These are phyloP conservation scores for Pempheris klunzingeri DNA, from an alignment of 2,797 vertebrate species.

Conservation along the genomic window DNA sequence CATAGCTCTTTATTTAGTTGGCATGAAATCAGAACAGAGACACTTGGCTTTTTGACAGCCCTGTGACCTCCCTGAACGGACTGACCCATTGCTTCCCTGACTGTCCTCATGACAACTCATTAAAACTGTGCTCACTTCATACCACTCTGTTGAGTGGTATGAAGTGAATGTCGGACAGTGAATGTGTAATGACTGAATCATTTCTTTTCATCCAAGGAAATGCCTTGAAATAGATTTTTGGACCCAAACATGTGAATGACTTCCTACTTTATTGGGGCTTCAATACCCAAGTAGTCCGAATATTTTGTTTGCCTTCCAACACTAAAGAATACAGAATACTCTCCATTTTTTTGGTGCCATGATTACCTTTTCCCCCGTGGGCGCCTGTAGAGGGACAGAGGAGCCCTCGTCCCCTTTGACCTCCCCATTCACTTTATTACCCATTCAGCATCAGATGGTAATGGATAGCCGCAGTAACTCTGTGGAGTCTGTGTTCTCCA, in stretches of 20 bases:
- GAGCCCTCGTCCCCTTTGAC: constrained; percentile 74
- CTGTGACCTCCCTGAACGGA: constrained; percentile 67
- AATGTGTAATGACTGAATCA: neutral
- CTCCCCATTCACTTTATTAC: constrained; percentile 68
- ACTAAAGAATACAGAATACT: constrained; percentile 50
- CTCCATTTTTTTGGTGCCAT: constrained; percentile 57
- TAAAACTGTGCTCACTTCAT: constrained; percentile 42
- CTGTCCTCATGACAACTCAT: constrained; percentile 51
- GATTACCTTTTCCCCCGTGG: constrained; percentile 62
- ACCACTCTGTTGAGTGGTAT: constrained; percentile 6
- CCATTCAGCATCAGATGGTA: constrained; percentile 78
- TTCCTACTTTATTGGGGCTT: neutral
- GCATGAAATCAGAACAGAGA: constrained; percentile 74
- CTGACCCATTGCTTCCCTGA: constrained; percentile 50
- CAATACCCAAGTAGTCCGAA: constrained; percentile 24
- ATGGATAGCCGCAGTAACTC: constrained; percentile 74
- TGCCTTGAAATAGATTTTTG: neutral
- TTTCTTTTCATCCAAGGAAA: neutral
- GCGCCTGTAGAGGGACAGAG: constrained; percentile 62
- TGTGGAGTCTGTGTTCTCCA: constrained; percentile 77
- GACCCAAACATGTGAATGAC: neutral
- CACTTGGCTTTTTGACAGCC: constrained; percentile 67
- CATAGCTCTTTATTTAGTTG: constrained; percentile 77
- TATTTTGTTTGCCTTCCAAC: constrained; percentile 69
- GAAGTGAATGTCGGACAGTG: too few species aligned